Base-by-base conservation (phyloP, 2,888 invertebrate genomes). In the Hipparchia sbordonii region DNA sequence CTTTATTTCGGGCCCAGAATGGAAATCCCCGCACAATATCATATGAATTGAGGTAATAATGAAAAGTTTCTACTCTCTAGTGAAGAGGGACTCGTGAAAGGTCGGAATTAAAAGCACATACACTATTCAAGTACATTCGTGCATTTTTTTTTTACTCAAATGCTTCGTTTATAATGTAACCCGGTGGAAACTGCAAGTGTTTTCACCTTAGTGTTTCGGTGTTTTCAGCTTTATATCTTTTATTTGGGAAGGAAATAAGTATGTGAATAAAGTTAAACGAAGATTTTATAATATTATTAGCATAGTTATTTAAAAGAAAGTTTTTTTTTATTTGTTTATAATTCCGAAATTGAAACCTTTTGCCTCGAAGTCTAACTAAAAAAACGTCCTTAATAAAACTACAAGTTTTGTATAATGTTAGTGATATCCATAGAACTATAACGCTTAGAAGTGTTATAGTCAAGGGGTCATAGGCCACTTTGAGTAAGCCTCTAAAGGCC, bases 1-100 rank as follows among this genome's bases (percentile, higher is more conserved):
- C 72, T 76, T 70, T 70, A 70, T 74, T 71, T 66, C 57, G 70
- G 6, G 67, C 62, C 59, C 67, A 62, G 73, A 75, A 76, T 72
- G 70, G 70, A 72, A 71, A 60, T 62, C 48, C 63, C 72, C 73
- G 70, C 72, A 76, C 74, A 74, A 74, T 72, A 74, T 72, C 72
- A 74, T 72, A 72, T 74, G 74, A 74, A 76, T 70, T 67, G 72
- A 48, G 70, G 72, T 72, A 74, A 75, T 75, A 75, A 76, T 75
- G 71, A 57, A 75, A 75, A 67, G 74, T 67, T 72, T 70, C 62
- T 39, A 60, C 59, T 60, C 33, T 9, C 12, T 56, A 74, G 70
- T 70, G 70, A 70, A 74, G 56, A 65, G 65, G 52, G 65, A 65
- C 45, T 62, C 62, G 62, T 65, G 65, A 48, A 67, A 68, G 60